Evolutionary conservation across 2,797 vertebrate species (phyloP).

Genomic region (Sandelia bainsii): DNA sequence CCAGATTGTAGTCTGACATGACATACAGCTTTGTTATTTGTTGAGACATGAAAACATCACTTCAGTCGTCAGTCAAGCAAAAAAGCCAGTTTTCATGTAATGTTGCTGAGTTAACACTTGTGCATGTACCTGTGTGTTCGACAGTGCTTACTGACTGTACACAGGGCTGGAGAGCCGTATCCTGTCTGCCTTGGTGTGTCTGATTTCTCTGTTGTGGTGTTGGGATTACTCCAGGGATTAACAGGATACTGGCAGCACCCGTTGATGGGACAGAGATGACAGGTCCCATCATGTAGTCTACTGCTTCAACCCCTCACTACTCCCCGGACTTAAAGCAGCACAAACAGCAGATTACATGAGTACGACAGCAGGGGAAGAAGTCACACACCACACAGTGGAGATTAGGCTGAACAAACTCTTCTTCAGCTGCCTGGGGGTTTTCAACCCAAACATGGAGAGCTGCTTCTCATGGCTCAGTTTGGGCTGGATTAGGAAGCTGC

Average conservation of each 20-base stretch:
- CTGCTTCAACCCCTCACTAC: conserved; percentile 61
- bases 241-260: conserved; percentile 74
- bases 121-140: conserved; percentile 13
- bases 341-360: conserved; percentile 79
- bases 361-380: conserved; percentile 71
- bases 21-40: conserved; percentile 37
- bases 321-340: conserved; percentile 67
- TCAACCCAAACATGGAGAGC: conserved; percentile 65
- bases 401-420: conserved; percentile 74
- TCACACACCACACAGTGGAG: conserved; percentile 73
- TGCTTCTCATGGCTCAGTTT: conserved; percentile 65
- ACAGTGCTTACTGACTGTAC: conserved; percentile 4
- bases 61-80: conserved; percentile 44
- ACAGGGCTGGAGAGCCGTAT: conserved; percentile 31
- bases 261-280: conserved; percentile 78
- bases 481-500: conserved; percentile 64
- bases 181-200: conserved; percentile 58
- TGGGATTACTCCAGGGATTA: conserved; percentile 81
- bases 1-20: conserved; percentile 13
- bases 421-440: conserved; percentile 57
- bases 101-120: conserved; percentile 30
- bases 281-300: conserved; percentile 72
- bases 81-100: conserved; percentile 52
- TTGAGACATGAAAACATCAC: conserved; percentile 51
- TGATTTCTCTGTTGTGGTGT: conserved; percentile 68